Evolutionary conservation across 2,797 vertebrate species (phyloP), one percentile per base, ranked within the genome.

Genomic region (Galago senegalensis): DNA sequence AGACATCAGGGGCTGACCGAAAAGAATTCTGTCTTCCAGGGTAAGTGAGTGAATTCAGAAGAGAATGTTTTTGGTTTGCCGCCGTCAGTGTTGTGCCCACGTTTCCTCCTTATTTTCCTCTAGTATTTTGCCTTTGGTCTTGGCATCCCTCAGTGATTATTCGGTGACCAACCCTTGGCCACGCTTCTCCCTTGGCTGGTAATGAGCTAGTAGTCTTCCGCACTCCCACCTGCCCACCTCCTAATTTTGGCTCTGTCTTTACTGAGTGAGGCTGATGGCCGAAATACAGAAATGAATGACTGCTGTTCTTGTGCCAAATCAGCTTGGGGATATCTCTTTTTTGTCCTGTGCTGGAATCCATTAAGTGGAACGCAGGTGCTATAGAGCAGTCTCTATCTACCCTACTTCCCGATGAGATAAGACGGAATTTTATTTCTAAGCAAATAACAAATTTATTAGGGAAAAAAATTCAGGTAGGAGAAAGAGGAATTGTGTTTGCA

Each of bases 401-500:
- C 3, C 81, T 43, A 25, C 31, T 61, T 34, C 40, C 53, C 72
- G 49, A 58, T 14, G 11, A 17, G 29, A 70, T 76, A 29, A 40
- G 63, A 67, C 49, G 25, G 20, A 9, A 77, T 56, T 82, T 96
- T 93, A 18, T 75, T 90, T 75, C n/a, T 37, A 69, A 95, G 60
- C 40, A 92, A 89, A 65, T 5, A 86, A 21, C 10, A 82, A 63
- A 73, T 81, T 73, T 89, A 80, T 43, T 72, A 70, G 34, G 18
- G 11, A 63, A 86, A 91, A 96, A 93, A 84, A 69, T 29, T 63
- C 40, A 95, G 49, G 23, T 53, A 46, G 40, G 61, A 82, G 73
- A 56, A 84, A 17, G 37, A 83, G 27, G 14, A 82, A 43, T 14
- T 73, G 17, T 60, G 16, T 86, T 69, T 77, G 20, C 67, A 63